These are phyloP conservation scores for Anniella stebbinsi DNA, from an alignment of 2,797 vertebrate genomes.

Conservation along the genomic window DNA sequence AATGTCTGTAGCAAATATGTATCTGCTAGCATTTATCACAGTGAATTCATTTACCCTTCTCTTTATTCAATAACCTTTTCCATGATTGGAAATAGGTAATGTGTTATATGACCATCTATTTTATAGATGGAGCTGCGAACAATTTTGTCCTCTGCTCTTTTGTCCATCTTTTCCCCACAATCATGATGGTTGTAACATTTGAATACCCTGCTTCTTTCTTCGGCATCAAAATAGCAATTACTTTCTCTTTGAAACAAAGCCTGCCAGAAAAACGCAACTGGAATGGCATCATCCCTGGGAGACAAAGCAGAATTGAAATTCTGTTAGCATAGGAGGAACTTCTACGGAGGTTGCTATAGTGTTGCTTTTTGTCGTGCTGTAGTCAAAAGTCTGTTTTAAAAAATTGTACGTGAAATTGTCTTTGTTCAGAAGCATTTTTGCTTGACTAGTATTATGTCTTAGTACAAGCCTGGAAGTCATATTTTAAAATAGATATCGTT, in stretches of 20 bases:
- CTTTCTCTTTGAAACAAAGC: conserved; percentile 39
- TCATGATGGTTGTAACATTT: conserved; percentile 8
- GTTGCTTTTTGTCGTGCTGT: not conserved
- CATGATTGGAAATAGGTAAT: conserved; percentile 52
- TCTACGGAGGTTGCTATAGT: conserved; percentile 27
- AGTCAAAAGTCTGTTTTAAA: conserved; percentile 44
- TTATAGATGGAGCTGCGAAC: conserved; percentile 49
- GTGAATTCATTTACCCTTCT: conserved; percentile 70
- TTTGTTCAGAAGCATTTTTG: conserved; percentile 33
- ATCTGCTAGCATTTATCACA: conserved; percentile 70
- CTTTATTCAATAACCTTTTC: conserved; percentile 72
- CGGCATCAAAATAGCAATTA: conserved; percentile 44
- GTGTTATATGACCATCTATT: not conserved
- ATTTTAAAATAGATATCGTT: conserved; percentile 8
- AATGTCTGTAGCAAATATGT: conserved; percentile 68
- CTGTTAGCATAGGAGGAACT: conserved; percentile 9
- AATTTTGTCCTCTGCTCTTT: conserved; percentile 10
- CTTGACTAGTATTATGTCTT: conserved; percentile 45
- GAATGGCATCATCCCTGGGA: conserved; percentile 29
- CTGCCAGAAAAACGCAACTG: conserved; percentile 31
- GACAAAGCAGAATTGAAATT: conserved; percentile 43
- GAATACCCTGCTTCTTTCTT: conserved; percentile 51
- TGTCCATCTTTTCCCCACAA: conserved; percentile 22
- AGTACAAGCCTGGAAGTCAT: conserved; percentile 22
- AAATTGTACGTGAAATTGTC: conserved; percentile 14